phyloP scores from a whole-genome alignment of 2,888 invertebrate species.

The Hyposoter didymator region DNA sequence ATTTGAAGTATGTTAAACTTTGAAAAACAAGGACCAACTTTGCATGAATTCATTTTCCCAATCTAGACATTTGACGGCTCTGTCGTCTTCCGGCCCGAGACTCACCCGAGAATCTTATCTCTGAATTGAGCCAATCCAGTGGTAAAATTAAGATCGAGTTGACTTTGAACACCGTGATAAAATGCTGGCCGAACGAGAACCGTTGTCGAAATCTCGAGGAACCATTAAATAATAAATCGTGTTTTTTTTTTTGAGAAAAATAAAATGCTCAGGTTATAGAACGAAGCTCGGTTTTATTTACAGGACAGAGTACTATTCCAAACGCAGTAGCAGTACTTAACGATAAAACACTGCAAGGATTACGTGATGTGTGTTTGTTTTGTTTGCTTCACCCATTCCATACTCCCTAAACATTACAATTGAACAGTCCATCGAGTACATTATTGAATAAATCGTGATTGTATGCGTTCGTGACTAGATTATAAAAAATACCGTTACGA shows the following conservation, averaged over 20 bases:
- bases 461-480: constrained; percentile 67
- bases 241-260: not conserved
- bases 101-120: too few species aligned
- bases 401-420: constrained; percentile 59
- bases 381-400: constrained; percentile 31
- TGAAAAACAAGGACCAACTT: too few species aligned
- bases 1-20: too few species aligned
- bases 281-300: constrained; percentile 65
- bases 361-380: constrained; percentile 36
- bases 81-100: too few species aligned
- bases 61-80: too few species aligned
- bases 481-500: constrained; percentile 62
- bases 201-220: too few species aligned
- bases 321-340: constrained; percentile 36
- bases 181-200: too few species aligned
- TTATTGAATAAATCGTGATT: constrained; percentile 64
- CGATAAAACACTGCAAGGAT: constrained; percentile 33
- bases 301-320: constrained; percentile 57
- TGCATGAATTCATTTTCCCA: too few species aligned
- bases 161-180: too few species aligned
- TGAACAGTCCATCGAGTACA: constrained; percentile 67
- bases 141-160: too few species aligned
- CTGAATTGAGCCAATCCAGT: too few species aligned
- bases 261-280: constrained; percentile 26
- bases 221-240: not conserved